Evolutionary conservation across 2,113 vertebrate species (phyloP), one percentile per base, ranked within the genome.

Genomic region (Spermophilus dauricus): DNA sequence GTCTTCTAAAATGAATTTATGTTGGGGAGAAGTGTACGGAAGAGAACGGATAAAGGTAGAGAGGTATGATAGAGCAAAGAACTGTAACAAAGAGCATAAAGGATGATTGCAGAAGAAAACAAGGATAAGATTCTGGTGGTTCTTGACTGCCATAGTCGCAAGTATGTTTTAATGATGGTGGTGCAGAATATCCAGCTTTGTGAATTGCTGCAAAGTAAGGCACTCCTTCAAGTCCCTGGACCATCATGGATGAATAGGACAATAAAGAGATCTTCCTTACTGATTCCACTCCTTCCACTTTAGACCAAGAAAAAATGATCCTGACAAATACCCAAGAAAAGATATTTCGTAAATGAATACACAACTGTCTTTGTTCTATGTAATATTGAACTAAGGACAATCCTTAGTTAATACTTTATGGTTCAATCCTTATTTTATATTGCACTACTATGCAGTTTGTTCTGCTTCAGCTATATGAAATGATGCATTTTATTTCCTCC

Each of bases 401-500:
- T 18, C 30, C 0, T 51, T 45, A 45, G 8, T 77, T 93, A 51
- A 84, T 39, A n/a, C 28, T 88, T 85, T 56, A 51, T 69, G 51
- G n/a, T 81, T 86, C 65, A 84, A 42, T 28, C 11, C 67, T 48
- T 83, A 72, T 82, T 88, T 97, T 76, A 45, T 78, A 28, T 96
- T 84, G 37, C 70, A 48, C 88, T 82, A 67, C 17, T 81, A 4
- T 85, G 77, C 78, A 56, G 97, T 87, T 94, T n/a, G n/a, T 95
- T 51, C 84, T 30, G 83, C 32, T 67, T 81, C 20, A 30, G 42
- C 75, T 97, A 94, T 87, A 51, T 48, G 85, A 80, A 95, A 81
- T 28, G 80, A 82, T 92, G 87, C 20, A 72, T 94, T 92, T 97
- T 95, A 97, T 97, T 96, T 86, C 76, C 70, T 94, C 84, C 86